A percentile compares a stretch with the other conserved stretches of the same genome.
Conservation (phyloP, 2,113 vertebrate species). For the Symphodus melops region DNA sequence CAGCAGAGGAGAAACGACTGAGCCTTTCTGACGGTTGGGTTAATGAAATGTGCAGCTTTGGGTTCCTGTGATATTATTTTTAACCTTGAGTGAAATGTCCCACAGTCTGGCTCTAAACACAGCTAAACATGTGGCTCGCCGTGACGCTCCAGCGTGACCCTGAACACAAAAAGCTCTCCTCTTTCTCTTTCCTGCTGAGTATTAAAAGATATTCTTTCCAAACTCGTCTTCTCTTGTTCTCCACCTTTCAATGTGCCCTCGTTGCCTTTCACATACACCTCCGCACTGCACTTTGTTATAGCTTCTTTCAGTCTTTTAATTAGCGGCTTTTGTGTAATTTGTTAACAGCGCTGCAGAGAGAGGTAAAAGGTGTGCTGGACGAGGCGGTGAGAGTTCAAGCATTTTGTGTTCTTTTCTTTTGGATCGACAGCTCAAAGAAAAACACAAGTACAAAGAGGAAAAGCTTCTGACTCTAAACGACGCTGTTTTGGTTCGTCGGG, state of each 20-base stretch:
- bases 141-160: constrained; percentile 31
- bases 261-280: constrained; percentile 20
- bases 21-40: constrained; percentile 34
- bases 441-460: neutral
- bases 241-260: neutral
- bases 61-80: constrained; percentile 23
- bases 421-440: neutral
- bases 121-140: constrained; percentile 21
- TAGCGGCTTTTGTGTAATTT: constrained; percentile 52
- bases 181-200: constrained; percentile 9
- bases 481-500: constrained; percentile 54
- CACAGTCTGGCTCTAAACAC: constrained; percentile 18
- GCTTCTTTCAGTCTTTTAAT: constrained; percentile 58
- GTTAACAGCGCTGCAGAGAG: constrained; percentile 7
- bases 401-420: constrained; percentile 1
- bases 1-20: no score
- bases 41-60: constrained; percentile 21
- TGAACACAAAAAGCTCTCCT: constrained; percentile 24
- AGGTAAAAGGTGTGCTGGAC: constrained; percentile 19
- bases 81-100: neutral
- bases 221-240: constrained; percentile 10
- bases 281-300: constrained; percentile 24
- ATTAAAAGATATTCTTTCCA: constrained; percentile 46
- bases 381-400: constrained; percentile 8
- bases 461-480: constrained; percentile 33